Conservation (phyloP, 2,888 invertebrate genomes). For the Xylota segnis region DNA sequence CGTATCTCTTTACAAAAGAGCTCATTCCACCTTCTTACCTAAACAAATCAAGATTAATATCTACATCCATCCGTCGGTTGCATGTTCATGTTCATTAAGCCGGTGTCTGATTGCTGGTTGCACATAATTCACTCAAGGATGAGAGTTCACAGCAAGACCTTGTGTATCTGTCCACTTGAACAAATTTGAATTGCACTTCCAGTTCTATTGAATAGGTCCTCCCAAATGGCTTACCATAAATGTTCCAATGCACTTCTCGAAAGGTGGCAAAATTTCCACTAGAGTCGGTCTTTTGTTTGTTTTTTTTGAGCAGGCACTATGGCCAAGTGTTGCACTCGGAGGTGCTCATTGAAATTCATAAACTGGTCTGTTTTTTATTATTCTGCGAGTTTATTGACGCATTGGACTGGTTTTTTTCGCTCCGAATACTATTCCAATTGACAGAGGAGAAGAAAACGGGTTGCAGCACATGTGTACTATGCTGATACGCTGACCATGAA, state of each 20-base stretch:
- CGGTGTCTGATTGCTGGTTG: background rate
- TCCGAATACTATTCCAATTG: slow-evolving; percentile 28
- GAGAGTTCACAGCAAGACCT: background rate
- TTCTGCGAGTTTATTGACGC: slow-evolving; percentile 36
- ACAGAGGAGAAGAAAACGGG: slow-evolving; percentile 42
- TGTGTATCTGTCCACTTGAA: slow-evolving; percentile 22
- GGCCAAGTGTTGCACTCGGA: background rate
- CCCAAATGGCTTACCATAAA: slow-evolving; percentile 16
- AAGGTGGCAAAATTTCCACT: slow-evolving; percentile 1
- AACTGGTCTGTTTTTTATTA: slow-evolving; percentile 53
- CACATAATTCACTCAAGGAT: background rate
- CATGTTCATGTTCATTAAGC: slow-evolving; percentile 30
- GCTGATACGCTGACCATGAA: slow-evolving; percentile 39
- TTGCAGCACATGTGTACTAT: slow-evolving; percentile 19
- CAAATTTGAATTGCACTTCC: background rate
- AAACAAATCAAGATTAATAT: slow-evolving; percentile 27
- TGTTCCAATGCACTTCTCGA: slow-evolving; percentile 7
- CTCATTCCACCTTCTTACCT: background rate
- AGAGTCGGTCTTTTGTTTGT: slow-evolving; percentile 8
- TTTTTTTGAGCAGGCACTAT: background rate
- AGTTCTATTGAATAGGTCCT: slow-evolving; percentile 3
- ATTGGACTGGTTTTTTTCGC: slow-evolving; percentile 47
- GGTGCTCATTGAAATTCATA: slow-evolving; percentile 8
- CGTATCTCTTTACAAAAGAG: background rate
- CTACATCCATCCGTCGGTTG: background rate